Conservation (phyloP, 2,113 vertebrate species). For the Hucho hucho region DNA sequence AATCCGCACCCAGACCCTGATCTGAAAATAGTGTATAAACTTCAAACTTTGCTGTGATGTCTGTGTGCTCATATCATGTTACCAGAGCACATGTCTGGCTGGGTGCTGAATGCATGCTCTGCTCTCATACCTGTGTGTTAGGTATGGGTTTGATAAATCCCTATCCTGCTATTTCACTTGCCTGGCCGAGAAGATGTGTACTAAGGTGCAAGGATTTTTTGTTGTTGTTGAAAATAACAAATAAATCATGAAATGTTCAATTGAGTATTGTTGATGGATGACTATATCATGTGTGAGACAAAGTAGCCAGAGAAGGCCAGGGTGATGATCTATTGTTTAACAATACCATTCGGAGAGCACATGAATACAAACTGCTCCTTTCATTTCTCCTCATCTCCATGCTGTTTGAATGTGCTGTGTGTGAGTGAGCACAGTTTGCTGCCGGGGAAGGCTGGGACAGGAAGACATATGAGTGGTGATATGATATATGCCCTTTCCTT, state of each 20-base stretch:
- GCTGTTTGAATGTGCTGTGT: constrained; percentile 31
- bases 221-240: constrained; percentile 47
- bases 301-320: constrained; percentile 56
- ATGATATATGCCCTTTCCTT: constrained; percentile 68
- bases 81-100: constrained; percentile 6
- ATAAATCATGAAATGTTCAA: constrained; percentile 58
- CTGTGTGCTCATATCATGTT: constrained; percentile 2
- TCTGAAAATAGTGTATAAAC: too few species aligned
- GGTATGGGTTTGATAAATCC: constrained; percentile 57
- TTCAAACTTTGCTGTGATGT: background rate
- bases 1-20: too few species aligned
- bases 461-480: constrained; percentile 67
- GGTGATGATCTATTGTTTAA: constrained; percentile 73
- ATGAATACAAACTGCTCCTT: constrained; percentile 65
- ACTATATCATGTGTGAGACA: constrained; percentile 62
- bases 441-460: constrained; percentile 42
- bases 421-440: constrained; percentile 66
- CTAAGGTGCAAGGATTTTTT: constrained; percentile 43
- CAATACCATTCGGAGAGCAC: constrained; percentile 53
- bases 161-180: constrained; percentile 38
- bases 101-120: constrained; percentile 4
- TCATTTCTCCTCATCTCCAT: constrained; percentile 63
- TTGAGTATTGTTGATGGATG: constrained; percentile 66
- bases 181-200: constrained; percentile 42
- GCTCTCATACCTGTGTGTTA: constrained; percentile 33